Base-by-base conservation (phyloP, 1,140 invertebrate genomes). In the Diplogasteroides magnus region DNA sequence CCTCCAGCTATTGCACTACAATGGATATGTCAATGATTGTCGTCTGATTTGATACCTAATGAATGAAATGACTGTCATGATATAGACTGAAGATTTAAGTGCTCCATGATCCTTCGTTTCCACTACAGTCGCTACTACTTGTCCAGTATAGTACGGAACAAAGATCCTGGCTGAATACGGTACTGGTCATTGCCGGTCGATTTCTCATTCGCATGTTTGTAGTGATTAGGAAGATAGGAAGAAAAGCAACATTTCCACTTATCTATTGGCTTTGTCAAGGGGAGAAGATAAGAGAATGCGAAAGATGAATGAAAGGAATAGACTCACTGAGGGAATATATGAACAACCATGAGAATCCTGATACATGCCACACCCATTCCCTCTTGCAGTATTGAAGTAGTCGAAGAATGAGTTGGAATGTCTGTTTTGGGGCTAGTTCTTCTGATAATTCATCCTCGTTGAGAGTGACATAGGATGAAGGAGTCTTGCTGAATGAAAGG, bases 121-220 rank as follows among this genome's bases (percentile, higher is more conserved):
- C 25, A 83, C 81, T 2, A 82, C 80, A 27, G 73, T 72, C 26
- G 80, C 80, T 29, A 82, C 74, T 15, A 82, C 80, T 74, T 82
- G 71, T n/a, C 80, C 80, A 23, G 81, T 82, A 64, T 77, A 82
- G 60, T 77, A 77, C 11, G 79, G 79, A 14, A 77, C 81, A 64
- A 81, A 82, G 13, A 83, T 81, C 15, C 81, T 76, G 3, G 79
- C 77, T 79, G 61, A 69, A 77, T 71, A 2, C n/a, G n/a, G n/a
- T n/a, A n/a, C n/a, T n/a, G n/a, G n/a, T n/a, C 26, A n/a, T n/a
- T n/a, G n/a, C n/a, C n/a, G n/a, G n/a, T n/a, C n/a, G n/a, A n/a
- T n/a, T n/a, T n/a, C n/a, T n/a, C n/a, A n/a, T n/a, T n/a, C n/a
- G n/a, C n/a, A n/a, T n/a, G n/a, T n/a, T n/a, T n/a, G n/a, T n/a